Evolutionary conservation across 2,797 vertebrate genomes (phyloP), one percentile per base, ranked within the genome.

Genomic region (Acrossocheilus fasciatus): DNA sequence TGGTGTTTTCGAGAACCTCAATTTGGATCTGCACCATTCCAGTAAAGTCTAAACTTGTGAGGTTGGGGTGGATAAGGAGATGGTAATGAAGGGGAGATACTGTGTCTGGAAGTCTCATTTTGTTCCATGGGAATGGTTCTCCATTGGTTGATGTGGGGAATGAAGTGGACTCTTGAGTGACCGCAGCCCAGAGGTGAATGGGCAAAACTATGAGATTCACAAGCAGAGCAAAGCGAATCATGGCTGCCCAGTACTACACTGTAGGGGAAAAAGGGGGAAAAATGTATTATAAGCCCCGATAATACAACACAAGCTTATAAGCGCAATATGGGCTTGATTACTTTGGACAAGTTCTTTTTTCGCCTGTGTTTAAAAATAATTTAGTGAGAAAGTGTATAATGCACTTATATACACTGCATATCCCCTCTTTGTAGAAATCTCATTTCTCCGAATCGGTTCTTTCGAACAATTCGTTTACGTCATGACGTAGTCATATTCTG

Each of bases 51-150:
- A 96, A 90, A 17, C 93, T 95, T 90, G 96, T 98, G 86, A 98
- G 94, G 93, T 98, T 98, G 54, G 97, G 97, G 7, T 99, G 97
- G 88, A 99, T 89, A 88, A 92, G 92, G 43, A 99, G 95, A 68
- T 95, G 91, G 14, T 99, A 99, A 89, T 95, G 97, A 81, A 96
- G 11, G 0, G 97, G 97, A 6, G 84, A 39, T 12, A 98, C 30
- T 0, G 93, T 87, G 88, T 88, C 86, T 1, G 97, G 97, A 43
- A 99, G 97, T 75, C 97, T 93, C 90, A 97, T 95, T 74, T 92
- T 93, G 82, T 94, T 82, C 97, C 97, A 98, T 18, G 97, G 97
- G 87, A 98, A 98, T 0, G 43, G 90, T 69, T 94, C 86, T 15
- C 94, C 94, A 8, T 95, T 91, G 64, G 92, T 92, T 69, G 95